These are phyloP conservation scores for Gymnarchus niloticus DNA, from an alignment of 2,113 vertebrate species.

Conservation along the genomic window DNA sequence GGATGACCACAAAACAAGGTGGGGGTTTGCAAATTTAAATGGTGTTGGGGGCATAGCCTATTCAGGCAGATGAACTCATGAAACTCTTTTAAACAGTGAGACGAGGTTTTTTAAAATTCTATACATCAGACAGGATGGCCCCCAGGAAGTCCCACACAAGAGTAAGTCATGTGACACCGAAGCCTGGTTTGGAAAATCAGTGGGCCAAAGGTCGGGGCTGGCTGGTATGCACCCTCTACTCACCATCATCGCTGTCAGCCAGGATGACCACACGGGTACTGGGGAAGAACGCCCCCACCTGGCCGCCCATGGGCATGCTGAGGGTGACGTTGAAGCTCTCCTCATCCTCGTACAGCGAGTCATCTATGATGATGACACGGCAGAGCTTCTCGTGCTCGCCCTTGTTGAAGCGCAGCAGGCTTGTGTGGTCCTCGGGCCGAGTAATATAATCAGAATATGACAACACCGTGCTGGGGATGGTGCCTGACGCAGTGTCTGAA, in stretches of 20 bases:
- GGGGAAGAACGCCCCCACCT: slow-evolving; percentile 65
- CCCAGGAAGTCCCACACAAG: neutral
- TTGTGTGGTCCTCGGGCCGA: slow-evolving; percentile 70
- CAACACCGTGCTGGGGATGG: slow-evolving; percentile 63
- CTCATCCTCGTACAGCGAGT: slow-evolving; percentile 78
- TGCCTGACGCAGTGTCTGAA: slow-evolving; percentile 69
- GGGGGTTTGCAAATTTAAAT: neutral
- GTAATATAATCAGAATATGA: slow-evolving; percentile 80
- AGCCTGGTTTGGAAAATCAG: neutral
- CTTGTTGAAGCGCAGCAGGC: slow-evolving; percentile 71
- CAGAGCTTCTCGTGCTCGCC: slow-evolving; percentile 71
- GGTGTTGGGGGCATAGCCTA: neutral
- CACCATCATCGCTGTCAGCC: slow-evolving; percentile 73
- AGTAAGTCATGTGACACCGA: neutral
- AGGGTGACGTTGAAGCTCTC: slow-evolving; percentile 76
- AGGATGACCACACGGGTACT: slow-evolving; percentile 65
- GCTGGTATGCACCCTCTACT: slow-evolving; percentile 39
- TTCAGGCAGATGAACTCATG: neutral
- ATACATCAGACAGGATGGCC: neutral
- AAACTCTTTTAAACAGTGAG: neutral
- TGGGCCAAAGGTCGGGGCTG: neutral
- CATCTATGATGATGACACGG: slow-evolving; percentile 71
- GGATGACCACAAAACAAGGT: slow-evolving; percentile 1
- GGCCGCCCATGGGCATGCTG: slow-evolving; percentile 71
- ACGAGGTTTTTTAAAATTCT: neutral